Conservation (phyloP, 2,888 invertebrate genomes). For the Lasioglossum leucozonium region DNA sequence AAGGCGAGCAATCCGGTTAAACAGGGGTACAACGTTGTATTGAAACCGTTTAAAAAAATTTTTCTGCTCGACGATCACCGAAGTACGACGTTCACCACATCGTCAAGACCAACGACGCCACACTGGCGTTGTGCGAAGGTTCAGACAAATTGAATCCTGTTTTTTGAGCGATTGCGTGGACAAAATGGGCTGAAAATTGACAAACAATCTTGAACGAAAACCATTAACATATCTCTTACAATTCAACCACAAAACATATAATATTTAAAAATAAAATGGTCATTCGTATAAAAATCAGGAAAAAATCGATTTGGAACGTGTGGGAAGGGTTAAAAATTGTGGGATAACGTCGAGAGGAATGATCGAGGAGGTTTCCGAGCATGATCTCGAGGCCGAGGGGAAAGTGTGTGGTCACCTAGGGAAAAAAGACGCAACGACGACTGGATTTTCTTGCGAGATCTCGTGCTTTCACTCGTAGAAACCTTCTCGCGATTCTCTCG, state of each 20-base stretch:
- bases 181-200: too few relatives aligned
- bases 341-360: neutral
- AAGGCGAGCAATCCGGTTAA: neutral
- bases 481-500: neutral
- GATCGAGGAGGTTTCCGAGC: neutral
- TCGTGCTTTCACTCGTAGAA: constrained; percentile 67
- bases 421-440: constrained; percentile 31
- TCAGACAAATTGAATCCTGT: too few relatives aligned
- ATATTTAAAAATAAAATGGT: too few relatives aligned
- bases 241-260: too few relatives aligned
- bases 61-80: neutral
- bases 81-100: too few relatives aligned
- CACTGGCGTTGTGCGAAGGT: too few relatives aligned
- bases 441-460: constrained; percentile 61
- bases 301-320: neutral
- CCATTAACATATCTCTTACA: too few relatives aligned
- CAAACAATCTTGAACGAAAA: too few relatives aligned
- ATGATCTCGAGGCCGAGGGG: constrained; percentile 61
- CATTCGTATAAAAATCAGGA: neutral
- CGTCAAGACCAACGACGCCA: too few relatives aligned
- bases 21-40: neutral
- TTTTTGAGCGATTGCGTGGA: too few relatives aligned
- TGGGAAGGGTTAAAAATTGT: neutral
- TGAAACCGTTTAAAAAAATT: neutral
- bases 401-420: constrained; percentile 62